Conservation (phyloP, 2,113 vertebrate species). For the Pseudopodoces humilis region DNA sequence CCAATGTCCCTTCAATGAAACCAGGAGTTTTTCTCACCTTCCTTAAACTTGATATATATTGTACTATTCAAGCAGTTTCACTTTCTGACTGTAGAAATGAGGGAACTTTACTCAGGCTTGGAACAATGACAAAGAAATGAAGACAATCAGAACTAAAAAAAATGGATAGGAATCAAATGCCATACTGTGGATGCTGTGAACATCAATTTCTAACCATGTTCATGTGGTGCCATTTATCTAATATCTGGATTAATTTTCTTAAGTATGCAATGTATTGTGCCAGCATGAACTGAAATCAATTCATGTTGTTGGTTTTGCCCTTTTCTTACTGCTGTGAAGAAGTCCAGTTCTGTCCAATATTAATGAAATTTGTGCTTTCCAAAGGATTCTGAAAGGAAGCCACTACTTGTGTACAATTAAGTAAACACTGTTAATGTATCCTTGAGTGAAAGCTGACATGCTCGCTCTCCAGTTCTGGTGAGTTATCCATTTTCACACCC, state of each 20-base stretch:
- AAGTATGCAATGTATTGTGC: background rate
- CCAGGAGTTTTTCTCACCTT: background rate
- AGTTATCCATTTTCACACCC: background rate
- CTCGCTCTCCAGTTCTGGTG: background rate
- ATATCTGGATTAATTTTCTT: background rate
- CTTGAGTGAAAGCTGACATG: background rate
- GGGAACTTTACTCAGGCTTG: background rate
- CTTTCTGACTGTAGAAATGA: background rate
- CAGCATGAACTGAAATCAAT: background rate
- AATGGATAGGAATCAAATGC: background rate
- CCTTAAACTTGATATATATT: background rate
- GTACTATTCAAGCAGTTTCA: background rate
- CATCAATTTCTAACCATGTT: background rate
- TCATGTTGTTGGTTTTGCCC: background rate
- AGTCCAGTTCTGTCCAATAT: background rate
- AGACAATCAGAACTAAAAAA: background rate
- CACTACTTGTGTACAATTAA: background rate
- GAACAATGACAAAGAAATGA: background rate
- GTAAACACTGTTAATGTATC: background rate
- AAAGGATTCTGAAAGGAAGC: background rate
- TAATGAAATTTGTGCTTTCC: background rate
- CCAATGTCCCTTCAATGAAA: background rate
- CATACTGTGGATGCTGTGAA: background rate
- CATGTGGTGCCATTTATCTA: background rate
- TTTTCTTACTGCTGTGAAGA: background rate